phyloP scores from a whole-genome alignment of 1,140 invertebrate genomes.

The Philopotamus ludificatus region DNA sequence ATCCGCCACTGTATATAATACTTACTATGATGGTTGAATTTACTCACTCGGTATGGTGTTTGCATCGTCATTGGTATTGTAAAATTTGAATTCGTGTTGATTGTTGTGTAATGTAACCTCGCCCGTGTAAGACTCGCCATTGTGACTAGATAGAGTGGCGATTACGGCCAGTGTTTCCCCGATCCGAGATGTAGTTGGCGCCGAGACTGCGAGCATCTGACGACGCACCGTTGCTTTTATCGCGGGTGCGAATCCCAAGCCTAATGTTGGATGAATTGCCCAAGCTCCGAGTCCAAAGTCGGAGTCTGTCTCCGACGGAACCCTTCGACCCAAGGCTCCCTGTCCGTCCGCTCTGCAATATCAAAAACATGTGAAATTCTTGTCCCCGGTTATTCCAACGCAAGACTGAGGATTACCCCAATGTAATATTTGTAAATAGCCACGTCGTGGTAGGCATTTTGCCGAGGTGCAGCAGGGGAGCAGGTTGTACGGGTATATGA shows the following conservation, averaged over 20 bases:
- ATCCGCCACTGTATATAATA: too few species aligned
- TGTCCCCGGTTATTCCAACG: too few species aligned
- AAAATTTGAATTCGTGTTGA: slow-evolving; percentile 79
- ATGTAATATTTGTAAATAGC: slow-evolving; percentile 80
- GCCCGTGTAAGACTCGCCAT: slow-evolving; percentile 64
- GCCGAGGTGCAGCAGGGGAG: slow-evolving; percentile 77
- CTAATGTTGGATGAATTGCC: slow-evolving; percentile 79
- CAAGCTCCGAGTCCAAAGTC: slow-evolving; percentile 93
- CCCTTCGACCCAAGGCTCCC: slow-evolving; percentile 24
- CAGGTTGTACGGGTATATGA: slow-evolving; percentile 74
- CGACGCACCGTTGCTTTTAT: slow-evolving; percentile 65
- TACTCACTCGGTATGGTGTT: slow-evolving; percentile 53
- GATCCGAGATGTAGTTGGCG: slow-evolving; percentile 54
- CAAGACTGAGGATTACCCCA: too few species aligned
- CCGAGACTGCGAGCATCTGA: slow-evolving; percentile 65
- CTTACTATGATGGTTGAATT: too few species aligned
- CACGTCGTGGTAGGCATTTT: slow-evolving; percentile 74
- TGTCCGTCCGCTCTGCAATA: slow-evolving; percentile 33
- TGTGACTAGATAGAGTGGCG: slow-evolving; percentile 86
- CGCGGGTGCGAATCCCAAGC: slow-evolving; percentile 76
- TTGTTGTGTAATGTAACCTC: slow-evolving; percentile 84
- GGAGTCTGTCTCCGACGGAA: slow-evolving; percentile 68
- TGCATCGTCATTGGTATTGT: slow-evolving; percentile 57
- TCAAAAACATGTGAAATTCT: too few species aligned
- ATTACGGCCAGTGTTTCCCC: slow-evolving; percentile 90